phyloP scores from a whole-genome alignment of 2,113 vertebrate genomes.

The Sinosuthora webbiana region DNA sequence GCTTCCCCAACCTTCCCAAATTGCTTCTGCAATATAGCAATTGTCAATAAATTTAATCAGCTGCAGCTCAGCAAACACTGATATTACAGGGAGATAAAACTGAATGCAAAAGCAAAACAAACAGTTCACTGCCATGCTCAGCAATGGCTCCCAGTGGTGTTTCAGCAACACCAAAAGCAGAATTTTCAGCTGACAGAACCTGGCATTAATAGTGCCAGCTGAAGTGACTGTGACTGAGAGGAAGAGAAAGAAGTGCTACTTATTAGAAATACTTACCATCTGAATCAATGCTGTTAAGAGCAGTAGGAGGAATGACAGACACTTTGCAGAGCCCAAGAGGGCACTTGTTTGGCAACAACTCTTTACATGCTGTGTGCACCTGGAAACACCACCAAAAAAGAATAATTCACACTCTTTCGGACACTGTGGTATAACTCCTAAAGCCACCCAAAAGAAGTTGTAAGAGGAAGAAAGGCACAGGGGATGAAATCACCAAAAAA shows the following conservation, averaged over 20 bases:
- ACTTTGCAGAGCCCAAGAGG: slow-evolving; percentile 96
- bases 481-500: neutral
- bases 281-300: slow-evolving; percentile 97
- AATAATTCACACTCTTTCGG: neutral
- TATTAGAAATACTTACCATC: slow-evolving; percentile 80
- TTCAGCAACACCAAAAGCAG: neutral
- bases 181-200: neutral
- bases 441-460: neutral
- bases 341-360: slow-evolving; percentile 88
- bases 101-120: neutral
- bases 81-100: neutral
- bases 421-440: neutral
- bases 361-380: slow-evolving; percentile 92
- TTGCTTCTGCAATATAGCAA: neutral
- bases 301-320: slow-evolving; percentile 94
- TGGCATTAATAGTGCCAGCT: neutral
- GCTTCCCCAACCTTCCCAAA: neutral
- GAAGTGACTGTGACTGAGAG: neutral
- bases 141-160: neutral
- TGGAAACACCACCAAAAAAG: slow-evolving; percentile 41
- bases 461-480: neutral
- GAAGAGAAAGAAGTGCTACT: neutral
- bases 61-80: neutral
- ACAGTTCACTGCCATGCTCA: neutral
- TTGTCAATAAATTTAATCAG: neutral